Conservation (phyloP, 30 jellyfish, hydroid and myxozoan species). For the Hydractinia symbiolongicarpus region DNA sequence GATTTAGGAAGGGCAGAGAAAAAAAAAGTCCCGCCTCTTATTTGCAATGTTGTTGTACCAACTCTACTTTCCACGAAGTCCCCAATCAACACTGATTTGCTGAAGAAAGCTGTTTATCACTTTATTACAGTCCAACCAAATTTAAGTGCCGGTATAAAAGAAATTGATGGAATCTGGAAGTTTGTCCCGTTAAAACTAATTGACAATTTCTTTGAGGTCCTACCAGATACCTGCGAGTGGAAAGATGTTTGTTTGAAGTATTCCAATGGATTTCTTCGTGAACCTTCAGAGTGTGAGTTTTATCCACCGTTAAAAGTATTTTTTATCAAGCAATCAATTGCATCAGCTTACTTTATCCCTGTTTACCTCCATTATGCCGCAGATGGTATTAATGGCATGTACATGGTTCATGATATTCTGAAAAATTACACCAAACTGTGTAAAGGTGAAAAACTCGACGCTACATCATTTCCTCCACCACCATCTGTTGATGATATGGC, state of each 20-base stretch:
- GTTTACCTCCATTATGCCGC: neutral
- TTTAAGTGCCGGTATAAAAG: neutral
- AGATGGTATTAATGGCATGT: neutral
- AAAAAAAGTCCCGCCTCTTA: neutral
- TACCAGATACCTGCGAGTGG: neutral
- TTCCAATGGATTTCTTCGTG: neutral
- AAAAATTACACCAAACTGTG: neutral
- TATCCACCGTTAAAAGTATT: neutral
- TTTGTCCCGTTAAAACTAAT: neutral
- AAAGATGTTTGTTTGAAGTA: neutral
- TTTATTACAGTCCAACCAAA: conserved; percentile 2
- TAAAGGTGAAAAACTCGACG: neutral
- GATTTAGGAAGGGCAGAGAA: neutral
- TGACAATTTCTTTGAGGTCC: neutral
- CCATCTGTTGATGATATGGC: conserved; percentile 13
- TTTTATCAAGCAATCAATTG: neutral
- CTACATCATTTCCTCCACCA: neutral
- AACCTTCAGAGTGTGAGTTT: neutral
- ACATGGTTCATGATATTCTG: neutral
- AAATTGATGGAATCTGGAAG: neutral
- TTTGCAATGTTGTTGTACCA: conserved; percentile 13
- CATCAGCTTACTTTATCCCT: neutral
- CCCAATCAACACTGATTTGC: neutral
- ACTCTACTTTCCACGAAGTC: neutral
- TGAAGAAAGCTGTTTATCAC: neutral